Conservation (phyloP, 2,797 vertebrate genomes). For the Cynodonichthys magdalenae region DNA sequence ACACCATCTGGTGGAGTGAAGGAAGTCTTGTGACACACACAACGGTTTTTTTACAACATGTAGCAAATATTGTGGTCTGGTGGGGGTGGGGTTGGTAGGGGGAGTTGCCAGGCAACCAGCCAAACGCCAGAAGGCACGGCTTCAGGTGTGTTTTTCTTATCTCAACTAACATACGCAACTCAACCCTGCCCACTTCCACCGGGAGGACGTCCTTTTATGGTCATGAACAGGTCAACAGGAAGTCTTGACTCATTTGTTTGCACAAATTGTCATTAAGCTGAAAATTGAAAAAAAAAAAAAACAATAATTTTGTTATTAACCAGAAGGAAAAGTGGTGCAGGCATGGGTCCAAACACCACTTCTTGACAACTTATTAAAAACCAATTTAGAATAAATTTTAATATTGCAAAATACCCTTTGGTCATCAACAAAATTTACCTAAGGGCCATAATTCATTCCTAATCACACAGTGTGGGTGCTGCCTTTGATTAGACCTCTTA, state of each 20-base stretch:
- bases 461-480: too few species aligned
- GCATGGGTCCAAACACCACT: too few species aligned
- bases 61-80: constrained; percentile 36
- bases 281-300: too few species aligned
- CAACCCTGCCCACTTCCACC: constrained; percentile 34
- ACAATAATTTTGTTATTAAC: too few species aligned
- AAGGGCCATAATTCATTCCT: too few species aligned
- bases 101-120: constrained; percentile 47
- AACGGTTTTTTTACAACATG: constrained; percentile 30
- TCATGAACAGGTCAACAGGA: constrained; percentile 41
- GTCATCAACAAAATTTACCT: too few species aligned
- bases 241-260: neutral
- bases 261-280: too few species aligned
- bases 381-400: too few species aligned
- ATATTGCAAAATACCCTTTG: too few species aligned
- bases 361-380: neutral
- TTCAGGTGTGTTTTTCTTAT: constrained; percentile 63
- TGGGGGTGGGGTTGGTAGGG: too few species aligned
- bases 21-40: constrained; percentile 41
- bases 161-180: neutral
- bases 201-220: constrained; percentile 69
- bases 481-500: too few species aligned
- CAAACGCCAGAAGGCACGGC: constrained; percentile 22
- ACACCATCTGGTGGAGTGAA: constrained; percentile 57
- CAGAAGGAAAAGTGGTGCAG: too few species aligned